phyloP scores from a whole-genome alignment of 2,888 invertebrate genomes.

The Bruchidius siliquastri region DNA sequence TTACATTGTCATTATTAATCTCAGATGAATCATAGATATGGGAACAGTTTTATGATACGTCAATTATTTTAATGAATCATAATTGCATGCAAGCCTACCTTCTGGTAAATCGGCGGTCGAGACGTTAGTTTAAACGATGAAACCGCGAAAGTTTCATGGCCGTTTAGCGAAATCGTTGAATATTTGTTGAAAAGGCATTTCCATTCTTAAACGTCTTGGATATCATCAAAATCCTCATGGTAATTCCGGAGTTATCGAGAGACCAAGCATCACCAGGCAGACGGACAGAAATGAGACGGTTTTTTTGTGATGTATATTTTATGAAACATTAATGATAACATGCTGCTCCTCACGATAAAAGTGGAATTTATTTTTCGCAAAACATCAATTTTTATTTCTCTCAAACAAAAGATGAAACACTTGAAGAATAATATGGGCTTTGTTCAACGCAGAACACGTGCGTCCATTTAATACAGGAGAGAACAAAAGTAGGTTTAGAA shows the following conservation, averaged over 20 bases:
- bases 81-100: neutral
- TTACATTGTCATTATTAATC: neutral
- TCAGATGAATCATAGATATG: neutral
- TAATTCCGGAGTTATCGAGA: no score
- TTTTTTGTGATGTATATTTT: no score
- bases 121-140: neutral
- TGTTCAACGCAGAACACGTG: neutral
- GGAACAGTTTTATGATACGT: neutral
- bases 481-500: neutral
- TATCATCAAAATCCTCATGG: no score
- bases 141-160: neutral
- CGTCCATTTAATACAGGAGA: neutral
- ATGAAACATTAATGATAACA: no score
- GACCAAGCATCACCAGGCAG: no score
- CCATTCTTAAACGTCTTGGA: no score
- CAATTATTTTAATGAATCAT: neutral
- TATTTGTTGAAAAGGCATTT: neutral
- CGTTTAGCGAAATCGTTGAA: neutral
- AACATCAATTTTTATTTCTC: no score
- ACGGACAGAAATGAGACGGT: no score
- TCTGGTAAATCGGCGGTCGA: neutral
- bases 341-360: no score
- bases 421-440: no score
- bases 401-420: no score
- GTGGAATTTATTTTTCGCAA: no score